phyloP scores from a whole-genome alignment of 35 echinoderm and acorn worm genomes.

The Lytechinus variegatus region DNA sequence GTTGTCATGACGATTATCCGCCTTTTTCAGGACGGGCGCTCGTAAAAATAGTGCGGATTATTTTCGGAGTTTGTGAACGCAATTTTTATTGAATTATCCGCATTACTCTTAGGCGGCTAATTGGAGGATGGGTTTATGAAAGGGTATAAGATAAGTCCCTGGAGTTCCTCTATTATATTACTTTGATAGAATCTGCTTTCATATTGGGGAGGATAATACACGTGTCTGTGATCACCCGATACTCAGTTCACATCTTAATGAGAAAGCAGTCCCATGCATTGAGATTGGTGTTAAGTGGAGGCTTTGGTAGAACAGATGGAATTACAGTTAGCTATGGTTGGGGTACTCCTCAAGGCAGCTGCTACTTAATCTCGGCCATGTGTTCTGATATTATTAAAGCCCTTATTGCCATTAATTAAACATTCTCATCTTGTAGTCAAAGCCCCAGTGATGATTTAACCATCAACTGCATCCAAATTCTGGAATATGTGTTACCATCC shows the following conservation, averaged over 20 bases:
- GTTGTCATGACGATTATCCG: too few relatives aligned
- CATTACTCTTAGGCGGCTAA: too few relatives aligned
- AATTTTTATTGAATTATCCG: too few relatives aligned
- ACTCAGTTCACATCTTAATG: not conserved
- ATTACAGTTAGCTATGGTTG: not conserved
- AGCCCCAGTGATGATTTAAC: too few relatives aligned
- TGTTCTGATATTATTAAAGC: not conserved
- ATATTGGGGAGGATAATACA: not conserved
- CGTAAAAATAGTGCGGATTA: too few relatives aligned
- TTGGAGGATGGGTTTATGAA: too few relatives aligned
- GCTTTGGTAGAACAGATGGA: not conserved
- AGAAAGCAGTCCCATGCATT: not conserved
- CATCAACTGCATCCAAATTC: too few relatives aligned
- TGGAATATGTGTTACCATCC: too few relatives aligned
- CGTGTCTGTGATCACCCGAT: not conserved
- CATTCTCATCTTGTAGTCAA: not conserved
- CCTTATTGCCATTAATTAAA: conserved; percentile 4
- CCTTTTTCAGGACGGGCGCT: too few relatives aligned
- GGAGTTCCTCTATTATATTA: not conserved
- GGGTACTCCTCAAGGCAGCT: not conserved
- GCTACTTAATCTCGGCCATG: not conserved
- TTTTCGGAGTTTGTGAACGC: too few relatives aligned
- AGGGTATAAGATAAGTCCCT: too few relatives aligned
- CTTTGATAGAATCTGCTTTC: not conserved
- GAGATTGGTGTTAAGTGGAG: conserved; percentile 6